These are phyloP conservation scores for Panulirus ornatus DNA, from an alignment of 1,140 invertebrate genomes.

Conservation along the genomic window DNA sequence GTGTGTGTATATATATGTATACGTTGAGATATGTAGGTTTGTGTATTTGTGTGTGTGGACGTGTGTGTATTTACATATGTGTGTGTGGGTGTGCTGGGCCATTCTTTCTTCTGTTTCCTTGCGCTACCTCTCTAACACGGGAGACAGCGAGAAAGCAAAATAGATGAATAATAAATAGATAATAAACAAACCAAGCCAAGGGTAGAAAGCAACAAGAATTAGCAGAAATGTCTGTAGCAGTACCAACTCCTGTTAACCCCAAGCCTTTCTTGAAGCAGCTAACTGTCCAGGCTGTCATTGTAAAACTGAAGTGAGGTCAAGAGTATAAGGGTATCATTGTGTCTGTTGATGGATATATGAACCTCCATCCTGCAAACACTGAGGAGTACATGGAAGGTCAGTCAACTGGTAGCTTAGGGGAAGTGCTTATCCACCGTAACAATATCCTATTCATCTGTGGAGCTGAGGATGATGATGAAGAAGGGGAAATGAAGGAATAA, in stretches of 20 bases:
- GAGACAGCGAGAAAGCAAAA: too few relatives aligned
- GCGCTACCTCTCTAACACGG: too few relatives aligned
- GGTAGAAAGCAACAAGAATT: too few relatives aligned
- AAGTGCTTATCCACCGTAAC: constrained; percentile 98
- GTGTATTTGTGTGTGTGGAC: too few relatives aligned
- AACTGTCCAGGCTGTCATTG: constrained; percentile 97
- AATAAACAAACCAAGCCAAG: too few relatives aligned
- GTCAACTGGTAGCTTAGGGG: constrained; percentile 95
- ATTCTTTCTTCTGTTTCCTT: too few relatives aligned
- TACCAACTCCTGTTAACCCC: constrained; percentile 96
- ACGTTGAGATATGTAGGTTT: too few relatives aligned
- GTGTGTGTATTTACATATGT: too few relatives aligned
- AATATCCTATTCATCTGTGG: constrained; percentile 98
- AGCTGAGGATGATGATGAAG: constrained; percentile 97
- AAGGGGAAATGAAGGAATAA: constrained; percentile 97
- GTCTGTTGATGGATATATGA: constrained; percentile 99
- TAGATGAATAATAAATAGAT: too few relatives aligned
- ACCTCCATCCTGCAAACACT: constrained; percentile 97
- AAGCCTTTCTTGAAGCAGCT: constrained; percentile 99
- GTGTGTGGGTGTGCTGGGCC: too few relatives aligned
- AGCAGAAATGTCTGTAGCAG: constrained; percentile 63
- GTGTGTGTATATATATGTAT: too few relatives aligned
- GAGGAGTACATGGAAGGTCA: constrained; percentile 97
- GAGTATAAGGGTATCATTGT: constrained; percentile 99
- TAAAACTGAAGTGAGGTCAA: constrained; percentile 99